A percentile compares a stretch with the other conserved stretches of the same genome.
Evolutionary conservation across 2,888 invertebrate genomes (phyloP).

Genomic region (Xylota sylvarum): DNA sequence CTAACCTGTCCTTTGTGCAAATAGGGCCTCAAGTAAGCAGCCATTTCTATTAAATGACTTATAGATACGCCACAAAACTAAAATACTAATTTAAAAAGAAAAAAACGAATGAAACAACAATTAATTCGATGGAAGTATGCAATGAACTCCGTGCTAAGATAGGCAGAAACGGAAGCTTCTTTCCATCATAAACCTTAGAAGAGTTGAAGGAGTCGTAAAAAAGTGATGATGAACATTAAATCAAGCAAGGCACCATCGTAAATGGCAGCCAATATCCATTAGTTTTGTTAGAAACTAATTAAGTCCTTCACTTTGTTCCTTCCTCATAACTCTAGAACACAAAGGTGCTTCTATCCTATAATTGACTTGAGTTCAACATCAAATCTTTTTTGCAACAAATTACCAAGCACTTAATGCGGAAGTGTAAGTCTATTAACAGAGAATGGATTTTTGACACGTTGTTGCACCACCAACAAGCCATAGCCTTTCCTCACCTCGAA

Average conservation of each 20-base stretch:
- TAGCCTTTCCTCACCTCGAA: background rate
- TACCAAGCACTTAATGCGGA: background rate
- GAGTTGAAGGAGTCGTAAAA: too few relatives aligned
- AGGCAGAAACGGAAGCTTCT: too few relatives aligned
- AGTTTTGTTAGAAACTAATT: background rate
- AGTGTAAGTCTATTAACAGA: background rate
- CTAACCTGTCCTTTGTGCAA: too few relatives aligned
- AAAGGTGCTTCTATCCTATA: conserved; percentile 1
- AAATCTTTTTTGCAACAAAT: background rate
- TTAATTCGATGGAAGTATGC: too few relatives aligned
- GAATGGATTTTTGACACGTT: background rate
- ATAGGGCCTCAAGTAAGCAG: too few relatives aligned
- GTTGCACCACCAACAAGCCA: background rate
- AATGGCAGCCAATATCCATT: background rate
- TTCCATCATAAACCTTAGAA: too few relatives aligned
- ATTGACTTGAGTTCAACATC: background rate
- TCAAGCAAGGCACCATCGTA: background rate
- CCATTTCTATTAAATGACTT: too few relatives aligned
- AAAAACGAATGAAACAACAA: too few relatives aligned
- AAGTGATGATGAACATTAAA: background rate
- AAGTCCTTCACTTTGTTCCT: background rate
- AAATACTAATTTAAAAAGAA: too few relatives aligned
- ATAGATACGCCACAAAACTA: too few relatives aligned
- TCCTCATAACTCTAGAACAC: background rate
- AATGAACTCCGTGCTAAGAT: too few relatives aligned